Evolutionary conservation across 2,888 invertebrate genomes (phyloP), one percentile per base, ranked within the genome.

Genomic region (Timema podura): DNA sequence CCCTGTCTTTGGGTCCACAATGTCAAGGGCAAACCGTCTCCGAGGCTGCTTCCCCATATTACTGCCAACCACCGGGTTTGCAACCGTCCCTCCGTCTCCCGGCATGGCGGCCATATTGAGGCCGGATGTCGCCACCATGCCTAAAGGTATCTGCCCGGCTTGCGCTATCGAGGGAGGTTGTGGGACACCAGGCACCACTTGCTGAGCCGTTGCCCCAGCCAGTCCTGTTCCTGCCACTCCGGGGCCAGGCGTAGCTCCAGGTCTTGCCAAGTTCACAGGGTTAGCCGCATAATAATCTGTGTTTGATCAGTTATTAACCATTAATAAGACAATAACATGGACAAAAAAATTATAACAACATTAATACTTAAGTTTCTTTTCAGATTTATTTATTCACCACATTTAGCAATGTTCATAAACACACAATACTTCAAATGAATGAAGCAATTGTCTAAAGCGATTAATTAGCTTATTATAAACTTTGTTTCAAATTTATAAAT

Each of bases 1-100:
- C 65, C 65, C 67, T 46, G 73, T 73, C 57, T 74, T 73, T 46
- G 74, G 74, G 66, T 74, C 73, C 5, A 74, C 67, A 64, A 74
- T 71, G 64, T 70, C 70, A 7, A 74, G 9, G 9, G 74, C 73
- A 69, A 71, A 65, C 64, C 57, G 70, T 51, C 74, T 70, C 46
- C 73, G 10, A 10, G 48, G 44, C 30, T 70, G 68, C 48, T 69
- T 71, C 66, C 64, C 16, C 5, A 54, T 66, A 10, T 59, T 68
- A 30, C 30, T 30, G 30, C 30, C 30, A 30, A 30, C 30, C 30
- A 30, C 10, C 10, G 48, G 2, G 6, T 48, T 44, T 8, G 47
- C 47, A 10, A 48, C 48, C 8, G 48, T 11, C 49, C 61, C 30
- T 10, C 48, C 13, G 48, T 48, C 15, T 6, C 68, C 70, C 6